Base-by-base conservation (phyloP, 2,113 vertebrate species). In the Hyperoodon ampullatus region DNA sequence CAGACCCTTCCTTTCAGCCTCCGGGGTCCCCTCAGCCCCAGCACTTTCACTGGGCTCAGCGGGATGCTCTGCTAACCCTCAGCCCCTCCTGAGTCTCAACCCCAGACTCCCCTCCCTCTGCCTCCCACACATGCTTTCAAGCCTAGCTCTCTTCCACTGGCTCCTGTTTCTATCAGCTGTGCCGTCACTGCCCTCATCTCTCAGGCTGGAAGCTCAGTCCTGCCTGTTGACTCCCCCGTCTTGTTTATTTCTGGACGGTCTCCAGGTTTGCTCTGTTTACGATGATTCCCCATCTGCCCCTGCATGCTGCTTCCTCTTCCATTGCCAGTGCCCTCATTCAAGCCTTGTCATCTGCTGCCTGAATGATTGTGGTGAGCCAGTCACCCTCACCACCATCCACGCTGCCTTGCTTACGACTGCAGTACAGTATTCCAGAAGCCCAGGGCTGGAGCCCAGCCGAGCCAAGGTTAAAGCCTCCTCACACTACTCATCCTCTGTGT, bases 321-420 rank as follows among this genome's bases (percentile, higher is more conserved):
- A 6, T 60, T 0, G 5, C 30, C 33, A 12, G 0, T 4, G 35
- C 26, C 58, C 80, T 42, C 14, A 35, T 50, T 61, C 24, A 23
- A 23, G 94, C 50, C 4, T 28, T 33, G 94, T 74, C 70, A 63
- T 35, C 92, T 50, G 58, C 86, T 53, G 42, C 77, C 61, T 47
- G 81, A 33, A 5, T 8, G 60, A 71, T 6, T 15, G 78, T 11
- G 50, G 60, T 28, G 66, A 72, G 93, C 44, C 72, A 18, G 71
- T 23, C 39, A 8, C 58, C 44, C 30, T 66, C 5, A 19, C 39
- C 23, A 0, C 1, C 2, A 47, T 2, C 50, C 13, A 0, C 1
- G 0, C 60, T 13, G 23, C 63, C 74, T 71, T 44, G 35, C 63
- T 83, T 6, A 12, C 2, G 3, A 8, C n/a, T 65, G 15, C 55